Evolutionary conservation across 2,113 vertebrate genomes (phyloP).

Genomic region (Furnarius figulus): DNA sequence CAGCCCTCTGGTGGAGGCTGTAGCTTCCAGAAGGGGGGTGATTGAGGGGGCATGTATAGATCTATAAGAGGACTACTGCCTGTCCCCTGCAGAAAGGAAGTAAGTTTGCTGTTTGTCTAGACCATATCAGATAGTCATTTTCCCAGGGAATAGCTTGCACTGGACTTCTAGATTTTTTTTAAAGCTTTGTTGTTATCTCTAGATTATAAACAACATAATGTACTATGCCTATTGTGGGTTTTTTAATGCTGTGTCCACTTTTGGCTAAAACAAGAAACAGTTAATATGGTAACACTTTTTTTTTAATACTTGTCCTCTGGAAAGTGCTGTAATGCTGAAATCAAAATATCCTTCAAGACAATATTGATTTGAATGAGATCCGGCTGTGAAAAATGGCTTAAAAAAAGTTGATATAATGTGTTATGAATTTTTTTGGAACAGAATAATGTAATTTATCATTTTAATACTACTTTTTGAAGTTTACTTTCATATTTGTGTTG

Average conservation of each 20-base stretch:
- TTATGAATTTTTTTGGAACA: neutral
- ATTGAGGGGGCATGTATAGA: neutral
- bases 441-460: slow-evolving; percentile 1
- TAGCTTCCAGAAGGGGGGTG: neutral
- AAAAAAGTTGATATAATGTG: neutral
- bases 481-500: neutral
- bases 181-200: neutral
- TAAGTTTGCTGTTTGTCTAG: neutral
- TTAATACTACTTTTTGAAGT: slow-evolving; percentile 13
- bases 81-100: neutral
- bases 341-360: neutral
- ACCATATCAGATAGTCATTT: neutral
- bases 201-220: neutral
- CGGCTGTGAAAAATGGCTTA: neutral
- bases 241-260: neutral
- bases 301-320: neutral
- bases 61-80: neutral
- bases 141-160: neutral
- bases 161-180: neutral
- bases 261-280: neutral
- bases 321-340: slow-evolving; percentile 14
- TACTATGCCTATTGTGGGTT: neutral
- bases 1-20: neutral
- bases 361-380: slow-evolving; percentile 20
- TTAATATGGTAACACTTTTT: neutral